Evolutionary conservation across 2,113 vertebrate species (phyloP), one percentile per base, ranked within the genome.

Genomic region (Eonycteris spelaea): DNA sequence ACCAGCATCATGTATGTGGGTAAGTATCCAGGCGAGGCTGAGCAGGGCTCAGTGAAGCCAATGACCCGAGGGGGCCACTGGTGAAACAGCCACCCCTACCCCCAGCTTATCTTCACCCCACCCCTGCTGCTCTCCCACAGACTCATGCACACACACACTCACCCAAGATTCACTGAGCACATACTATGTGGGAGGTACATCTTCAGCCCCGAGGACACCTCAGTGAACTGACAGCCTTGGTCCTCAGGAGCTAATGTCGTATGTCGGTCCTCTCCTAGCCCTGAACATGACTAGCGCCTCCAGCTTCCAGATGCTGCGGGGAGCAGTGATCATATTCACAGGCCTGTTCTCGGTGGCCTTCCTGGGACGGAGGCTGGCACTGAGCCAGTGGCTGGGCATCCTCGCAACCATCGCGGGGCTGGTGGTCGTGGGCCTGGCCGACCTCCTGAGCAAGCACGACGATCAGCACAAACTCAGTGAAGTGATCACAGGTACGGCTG

Each of bases 1-100:
- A 99, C 99, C 79, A 99, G 99, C 97, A 98, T 99, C 98, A 99
- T 99, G 99, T 99, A 99, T 97, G 99, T 99, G 82, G 99, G 99
- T 99, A 96, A 99, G 99, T 99, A 82, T 4, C 38, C 61, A 59
- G 73, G 57, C 43, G 5, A 10, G 70, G 35, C 79, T 21, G 22
- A 15, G 65, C 40, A 43, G 45, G 43, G 16, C 33, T 26, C 5
- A 1, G 53, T 3, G 7, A 59, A 43, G 82, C 55, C 71, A 14
- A 21, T 10, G 43, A 21, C 51, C 61, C 14, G 10, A 48, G 16
- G 78, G 57, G 33, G n/a, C 26, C 75, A 6, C 68, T 30, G 14
- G 19, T n/a, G 40, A 80, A 68, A 38, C 19, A 43, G 59, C 0
- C 0, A 0, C 61, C 12, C 14, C 11, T 0, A 0, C 38, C 71